These are phyloP conservation scores for Hyperopisus bebe DNA, from an alignment of 2,113 vertebrate species.

Conservation along the genomic window DNA sequence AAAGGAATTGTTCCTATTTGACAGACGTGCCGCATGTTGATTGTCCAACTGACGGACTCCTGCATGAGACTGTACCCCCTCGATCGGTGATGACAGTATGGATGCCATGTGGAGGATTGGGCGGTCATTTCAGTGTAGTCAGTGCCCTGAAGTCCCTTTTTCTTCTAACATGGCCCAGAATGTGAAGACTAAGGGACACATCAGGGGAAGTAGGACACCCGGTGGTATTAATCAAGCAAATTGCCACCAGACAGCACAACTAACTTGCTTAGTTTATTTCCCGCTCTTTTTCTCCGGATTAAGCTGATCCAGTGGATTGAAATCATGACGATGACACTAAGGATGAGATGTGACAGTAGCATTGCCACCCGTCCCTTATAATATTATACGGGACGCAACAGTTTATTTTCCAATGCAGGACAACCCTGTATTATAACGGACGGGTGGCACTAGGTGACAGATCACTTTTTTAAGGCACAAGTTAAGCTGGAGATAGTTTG, in stretches of 20 bases:
- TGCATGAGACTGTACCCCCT: not conserved
- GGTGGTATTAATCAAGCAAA: not conserved
- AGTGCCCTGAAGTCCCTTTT: not conserved
- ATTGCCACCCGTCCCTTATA: too few relatives aligned
- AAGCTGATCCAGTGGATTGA: not conserved
- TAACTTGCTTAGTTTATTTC: not conserved
- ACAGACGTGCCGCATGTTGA: not conserved
- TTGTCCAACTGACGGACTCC: not conserved
- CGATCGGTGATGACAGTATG: not conserved
- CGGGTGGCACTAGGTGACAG: too few relatives aligned
- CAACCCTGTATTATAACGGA: not conserved
- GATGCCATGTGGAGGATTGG: not conserved
- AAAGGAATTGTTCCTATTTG: not conserved
- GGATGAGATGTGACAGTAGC: too few relatives aligned
- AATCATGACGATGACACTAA: not conserved
- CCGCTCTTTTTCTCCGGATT: not conserved
- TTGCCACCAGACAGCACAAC: not conserved
- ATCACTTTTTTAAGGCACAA: not conserved
- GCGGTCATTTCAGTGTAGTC: not conserved
- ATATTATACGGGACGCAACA: too few relatives aligned
- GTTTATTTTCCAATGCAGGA: too few relatives aligned
- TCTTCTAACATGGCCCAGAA: not conserved
- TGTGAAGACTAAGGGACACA: not conserved
- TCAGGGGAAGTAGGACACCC: not conserved
- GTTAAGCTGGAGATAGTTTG: not conserved